These are phyloP conservation scores for Centroberyx gerrardi DNA, from an alignment of 2,797 vertebrate genomes.

Conservation along the genomic window DNA sequence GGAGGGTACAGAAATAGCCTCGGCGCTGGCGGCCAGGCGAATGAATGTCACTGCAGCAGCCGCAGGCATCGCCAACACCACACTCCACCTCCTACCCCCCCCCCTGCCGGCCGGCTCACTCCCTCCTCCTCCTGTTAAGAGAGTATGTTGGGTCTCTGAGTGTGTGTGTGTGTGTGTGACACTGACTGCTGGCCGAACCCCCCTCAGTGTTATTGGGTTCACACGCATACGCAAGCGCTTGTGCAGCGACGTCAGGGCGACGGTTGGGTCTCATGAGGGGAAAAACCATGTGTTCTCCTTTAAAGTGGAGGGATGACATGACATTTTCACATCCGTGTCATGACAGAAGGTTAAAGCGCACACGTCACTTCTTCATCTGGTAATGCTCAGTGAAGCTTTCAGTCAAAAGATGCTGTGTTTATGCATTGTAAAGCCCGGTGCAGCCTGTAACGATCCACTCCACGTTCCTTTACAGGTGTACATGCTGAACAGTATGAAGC, in stretches of 20 bases:
- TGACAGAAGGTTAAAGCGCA: no score
- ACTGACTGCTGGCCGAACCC: not conserved
- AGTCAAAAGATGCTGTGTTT: no score
- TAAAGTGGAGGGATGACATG: no score
- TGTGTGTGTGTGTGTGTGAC: not conserved
- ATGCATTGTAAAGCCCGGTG: no score
- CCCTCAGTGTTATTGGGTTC: not conserved
- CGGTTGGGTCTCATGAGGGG: no score
- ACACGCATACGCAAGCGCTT: not conserved
- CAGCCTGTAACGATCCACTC: not conserved
- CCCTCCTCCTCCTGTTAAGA: not conserved
- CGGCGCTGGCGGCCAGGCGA: conserved; percentile 9
- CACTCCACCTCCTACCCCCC: not conserved
- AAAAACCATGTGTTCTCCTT: no score
- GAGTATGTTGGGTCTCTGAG: not conserved
- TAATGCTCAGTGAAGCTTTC: not conserved
- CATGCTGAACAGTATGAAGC: not conserved
- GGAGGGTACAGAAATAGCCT: conserved; percentile 35
- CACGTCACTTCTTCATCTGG: not conserved
- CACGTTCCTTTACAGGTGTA: not conserved
- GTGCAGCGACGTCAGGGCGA: not conserved
- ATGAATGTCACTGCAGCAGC: conserved; percentile 65
- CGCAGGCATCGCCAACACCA: not conserved
- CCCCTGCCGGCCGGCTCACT: not conserved
- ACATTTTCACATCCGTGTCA: no score